Base-by-base conservation (phyloP, 2,888 invertebrate genomes). In the Rhagonycha lutea region DNA sequence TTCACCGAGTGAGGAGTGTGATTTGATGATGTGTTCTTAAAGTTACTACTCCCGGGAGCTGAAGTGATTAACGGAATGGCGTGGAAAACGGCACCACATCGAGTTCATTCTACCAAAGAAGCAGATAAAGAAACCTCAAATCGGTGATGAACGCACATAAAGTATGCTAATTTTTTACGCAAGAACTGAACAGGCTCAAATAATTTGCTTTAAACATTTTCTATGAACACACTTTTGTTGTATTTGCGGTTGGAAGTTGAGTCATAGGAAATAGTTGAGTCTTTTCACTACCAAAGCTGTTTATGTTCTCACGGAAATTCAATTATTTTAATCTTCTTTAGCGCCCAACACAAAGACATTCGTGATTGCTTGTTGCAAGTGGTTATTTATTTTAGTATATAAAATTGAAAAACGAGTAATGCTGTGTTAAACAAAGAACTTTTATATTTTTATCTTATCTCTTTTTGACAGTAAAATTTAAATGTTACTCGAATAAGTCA, bases 31-130 rank as follows among this genome's bases (percentile, higher is more conserved):
- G 70, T 80, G 78, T 76, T 78, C 76, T 76, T 74, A 76, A 73
- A 75, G 77, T 75, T 74, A 72, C 74, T 68, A 73, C 70, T 78
- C 78, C 81, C 79, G 81, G 78, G 81, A 83, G 82, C 81, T 83
- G 82, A 80, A 83, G 80, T 80, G 81, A 79, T 79, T 81, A 81
- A 81, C 79, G 80, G 82, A 83, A 83, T 83, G 82, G 80, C 81
- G 81, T 81, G 81, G 82, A 82, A 82, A 79, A 78, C 81, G 78
- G 80, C 78, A 79, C 76, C 80, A 72, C 72, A 70, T 78, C 72
- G 79, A 75, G 80, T 78, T 78, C 80, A 78, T 72, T 80, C 76
- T 76, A 78, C 72, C 79, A 72, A 77, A 73, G 78, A 80, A 76
- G 69, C 76, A 76, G 78, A 78, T 79, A 81, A 79, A 80, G 79